Conservation (phyloP, 2,888 invertebrate species). For the Endomychus coccineus region DNA sequence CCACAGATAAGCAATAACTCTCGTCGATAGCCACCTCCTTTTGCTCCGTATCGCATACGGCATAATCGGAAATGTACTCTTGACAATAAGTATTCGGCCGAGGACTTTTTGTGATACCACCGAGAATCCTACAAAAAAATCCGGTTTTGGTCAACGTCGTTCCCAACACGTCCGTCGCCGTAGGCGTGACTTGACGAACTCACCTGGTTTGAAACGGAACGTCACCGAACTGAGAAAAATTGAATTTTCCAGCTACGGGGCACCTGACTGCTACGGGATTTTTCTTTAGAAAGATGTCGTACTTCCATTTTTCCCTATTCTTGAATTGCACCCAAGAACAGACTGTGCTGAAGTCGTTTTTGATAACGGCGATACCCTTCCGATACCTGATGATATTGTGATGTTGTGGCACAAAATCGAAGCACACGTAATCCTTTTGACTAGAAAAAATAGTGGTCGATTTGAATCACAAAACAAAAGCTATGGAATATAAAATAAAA, state of each 20-base stretch:
- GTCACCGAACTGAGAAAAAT: slow-evolving; percentile 87
- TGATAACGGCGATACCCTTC: slow-evolving; percentile 80
- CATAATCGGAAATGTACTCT: slow-evolving; percentile 89
- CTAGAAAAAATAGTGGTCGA: no score
- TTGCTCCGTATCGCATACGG: slow-evolving; percentile 91
- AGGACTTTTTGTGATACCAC: slow-evolving; percentile 90
- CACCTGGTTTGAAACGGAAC: slow-evolving; percentile 74
- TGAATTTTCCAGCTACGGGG: slow-evolving; percentile 94
- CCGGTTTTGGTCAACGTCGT: neutral
- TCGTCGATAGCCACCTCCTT: slow-evolving; percentile 92
- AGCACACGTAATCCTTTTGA: slow-evolving; percentile 96
- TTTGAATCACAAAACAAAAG: no score
- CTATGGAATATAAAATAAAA: no score
- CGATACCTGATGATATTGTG: slow-evolving; percentile 91
- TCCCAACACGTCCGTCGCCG: neutral
- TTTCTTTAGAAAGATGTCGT: slow-evolving; percentile 76
- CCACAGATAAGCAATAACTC: slow-evolving; percentile 93
- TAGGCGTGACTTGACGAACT: neutral
- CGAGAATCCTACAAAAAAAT: slow-evolving; percentile 62
- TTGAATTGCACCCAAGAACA: slow-evolving; percentile 92
- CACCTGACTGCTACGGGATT: slow-evolving; percentile 89
- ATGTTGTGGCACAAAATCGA: slow-evolving; percentile 92
- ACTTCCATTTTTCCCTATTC: slow-evolving; percentile 78
- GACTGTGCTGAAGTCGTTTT: slow-evolving; percentile 84
- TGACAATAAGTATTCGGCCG: slow-evolving; percentile 89